phyloP scores from a whole-genome alignment of 2,888 invertebrate genomes.

The Platycheirus albimanus region DNA sequence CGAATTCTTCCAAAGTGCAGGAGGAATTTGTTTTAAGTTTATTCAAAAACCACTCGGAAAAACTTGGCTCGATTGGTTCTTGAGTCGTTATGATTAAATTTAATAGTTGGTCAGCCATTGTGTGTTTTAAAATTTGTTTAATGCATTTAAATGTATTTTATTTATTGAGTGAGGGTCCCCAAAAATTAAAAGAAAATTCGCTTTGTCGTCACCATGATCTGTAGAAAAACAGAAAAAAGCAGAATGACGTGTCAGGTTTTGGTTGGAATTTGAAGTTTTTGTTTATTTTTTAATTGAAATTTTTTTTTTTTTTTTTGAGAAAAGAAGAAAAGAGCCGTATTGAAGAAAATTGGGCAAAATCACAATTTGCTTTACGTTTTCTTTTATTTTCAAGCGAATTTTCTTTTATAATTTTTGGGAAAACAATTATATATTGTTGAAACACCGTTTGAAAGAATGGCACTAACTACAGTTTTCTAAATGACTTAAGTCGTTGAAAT shows the following conservation, averaged over 20 bases:
- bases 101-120: conserved; percentile 68
- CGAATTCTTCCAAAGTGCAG: conserved; percentile 83
- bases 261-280: conserved; percentile 52
- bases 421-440: no score
- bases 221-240: conserved; percentile 71
- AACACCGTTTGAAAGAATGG: no score
- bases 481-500: no score
- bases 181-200: conserved; percentile 73
- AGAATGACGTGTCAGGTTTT: conserved; percentile 65
- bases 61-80: conserved; percentile 68
- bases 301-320: no score
- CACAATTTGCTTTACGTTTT: conserved; percentile 22
- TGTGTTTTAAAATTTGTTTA: neutral
- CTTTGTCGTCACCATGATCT: conserved; percentile 66
- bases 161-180: conserved; percentile 38
- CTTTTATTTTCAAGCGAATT: conserved; percentile 64
- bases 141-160: conserved; percentile 26
- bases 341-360: conserved; percentile 61
- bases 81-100: conserved; percentile 57
- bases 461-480: no score
- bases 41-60: conserved; percentile 76
- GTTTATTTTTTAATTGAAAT: conserved; percentile 4
- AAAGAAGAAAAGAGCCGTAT: conserved; percentile 41
- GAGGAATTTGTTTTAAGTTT: conserved; percentile 67
- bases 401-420: conserved; percentile 53